phyloP scores from a whole-genome alignment of 2,113 vertebrate genomes.

The Coracopsis vasa region DNA sequence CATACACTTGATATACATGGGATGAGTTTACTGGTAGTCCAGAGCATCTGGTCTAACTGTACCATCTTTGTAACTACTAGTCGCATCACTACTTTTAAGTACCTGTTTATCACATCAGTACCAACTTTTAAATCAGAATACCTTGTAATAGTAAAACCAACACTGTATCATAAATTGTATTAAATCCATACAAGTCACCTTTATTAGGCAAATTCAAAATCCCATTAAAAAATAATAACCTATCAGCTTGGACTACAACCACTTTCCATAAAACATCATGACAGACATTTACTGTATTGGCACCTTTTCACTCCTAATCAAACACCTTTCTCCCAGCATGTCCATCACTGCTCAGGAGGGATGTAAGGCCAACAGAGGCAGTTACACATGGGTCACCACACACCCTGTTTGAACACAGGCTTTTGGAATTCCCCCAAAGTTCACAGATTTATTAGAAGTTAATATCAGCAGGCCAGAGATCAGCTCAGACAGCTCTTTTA shows the following conservation, averaged over 20 bases:
- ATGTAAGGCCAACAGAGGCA: background rate
- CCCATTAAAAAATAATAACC: background rate
- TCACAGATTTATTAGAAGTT: conserved; percentile 47
- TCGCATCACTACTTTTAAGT: background rate
- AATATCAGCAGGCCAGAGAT: conserved; percentile 42
- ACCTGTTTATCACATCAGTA: background rate
- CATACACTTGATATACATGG: background rate
- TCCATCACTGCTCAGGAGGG: background rate
- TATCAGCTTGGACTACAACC: background rate
- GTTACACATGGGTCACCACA: background rate
- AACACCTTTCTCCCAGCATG: background rate
- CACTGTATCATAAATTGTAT: background rate
- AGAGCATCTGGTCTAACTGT: background rate
- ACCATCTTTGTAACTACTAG: background rate
- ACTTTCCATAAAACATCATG: conserved; percentile 28
- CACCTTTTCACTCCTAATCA: background rate
- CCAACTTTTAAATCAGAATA: background rate
- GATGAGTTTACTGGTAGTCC: background rate
- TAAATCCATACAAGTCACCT: background rate
- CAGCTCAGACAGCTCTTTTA: conserved; percentile 33
- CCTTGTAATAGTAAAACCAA: background rate
- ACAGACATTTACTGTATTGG: background rate
- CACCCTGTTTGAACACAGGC: background rate
- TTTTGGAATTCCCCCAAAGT: conserved; percentile 23
- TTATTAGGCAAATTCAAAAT: background rate